These are phyloP conservation scores for Tiliqua scincoides DNA, from an alignment of 2,113 vertebrate species.

Conservation along the genomic window DNA sequence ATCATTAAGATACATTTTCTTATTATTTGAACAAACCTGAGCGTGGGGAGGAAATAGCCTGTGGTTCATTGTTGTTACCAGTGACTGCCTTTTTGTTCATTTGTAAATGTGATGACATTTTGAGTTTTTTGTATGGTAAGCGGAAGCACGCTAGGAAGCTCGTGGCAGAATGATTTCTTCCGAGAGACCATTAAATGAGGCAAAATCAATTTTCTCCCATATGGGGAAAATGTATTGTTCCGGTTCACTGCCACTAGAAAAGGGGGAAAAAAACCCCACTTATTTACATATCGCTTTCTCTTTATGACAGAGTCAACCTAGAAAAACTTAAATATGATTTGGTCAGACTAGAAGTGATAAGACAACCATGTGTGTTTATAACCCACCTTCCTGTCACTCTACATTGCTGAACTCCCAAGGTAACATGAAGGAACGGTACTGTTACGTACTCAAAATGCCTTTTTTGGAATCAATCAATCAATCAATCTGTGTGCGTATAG, in stretches of 20 bases:
- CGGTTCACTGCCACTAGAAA: neutral
- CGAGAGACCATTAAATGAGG: constrained; percentile 74
- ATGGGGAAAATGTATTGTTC: neutral
- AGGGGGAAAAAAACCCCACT: constrained; percentile 26
- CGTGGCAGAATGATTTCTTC: constrained; percentile 67
- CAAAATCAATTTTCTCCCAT: constrained; percentile 66
- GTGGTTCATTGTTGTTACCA: constrained; percentile 14
- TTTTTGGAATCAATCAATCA: no score
- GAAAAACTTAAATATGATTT: neutral
- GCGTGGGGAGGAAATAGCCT: constrained; percentile 42
- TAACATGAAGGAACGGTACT: no score
- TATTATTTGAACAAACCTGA: constrained; percentile 51
- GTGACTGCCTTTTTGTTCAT: constrained; percentile 63
- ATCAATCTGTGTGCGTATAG: no score
- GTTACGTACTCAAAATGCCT: no score
- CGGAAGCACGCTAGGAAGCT: constrained; percentile 68
- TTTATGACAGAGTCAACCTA: neutral
- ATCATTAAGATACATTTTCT: neutral
- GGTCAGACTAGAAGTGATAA: neutral
- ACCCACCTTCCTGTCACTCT: no score
- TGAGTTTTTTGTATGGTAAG: constrained; percentile 68
- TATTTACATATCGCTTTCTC: constrained; percentile 30
- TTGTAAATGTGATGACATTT: constrained; percentile 78
- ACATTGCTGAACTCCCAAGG: no score
- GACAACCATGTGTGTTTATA: neutral